Percentiles rank a stretch among this genome's conserved stretches.
Conservation (phyloP, 2,888 invertebrate species). For the Adelphocoris suturalis region DNA sequence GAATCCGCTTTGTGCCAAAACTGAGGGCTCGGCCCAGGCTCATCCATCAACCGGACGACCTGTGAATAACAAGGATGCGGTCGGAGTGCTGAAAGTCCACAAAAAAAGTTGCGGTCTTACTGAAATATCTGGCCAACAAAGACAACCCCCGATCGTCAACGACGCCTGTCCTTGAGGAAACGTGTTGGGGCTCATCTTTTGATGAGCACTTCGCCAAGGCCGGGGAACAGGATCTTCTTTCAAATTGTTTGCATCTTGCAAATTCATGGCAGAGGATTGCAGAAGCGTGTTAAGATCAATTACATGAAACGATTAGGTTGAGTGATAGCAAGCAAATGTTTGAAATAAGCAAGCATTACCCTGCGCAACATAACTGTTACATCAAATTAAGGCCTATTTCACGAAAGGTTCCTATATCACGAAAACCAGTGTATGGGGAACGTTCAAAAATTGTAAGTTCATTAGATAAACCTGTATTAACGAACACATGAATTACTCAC, state of each 20-base stretch:
- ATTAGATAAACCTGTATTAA: no score
- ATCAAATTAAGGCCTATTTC: no score
- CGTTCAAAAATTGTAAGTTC: no score
- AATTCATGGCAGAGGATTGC: no score
- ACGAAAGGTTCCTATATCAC: no score
- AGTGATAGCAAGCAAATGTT: no score
- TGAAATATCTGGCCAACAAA: not conserved
- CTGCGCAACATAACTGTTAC: no score
- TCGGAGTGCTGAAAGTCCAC: not conserved
- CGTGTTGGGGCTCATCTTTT: not conserved
- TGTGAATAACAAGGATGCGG: constrained; percentile 12
- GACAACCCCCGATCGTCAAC: not conserved
- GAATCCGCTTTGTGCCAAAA: not conserved
- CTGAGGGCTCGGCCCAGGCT: not conserved
- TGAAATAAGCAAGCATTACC: no score
- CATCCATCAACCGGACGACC: not conserved
- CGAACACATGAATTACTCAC: no score
- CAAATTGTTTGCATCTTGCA: not conserved
- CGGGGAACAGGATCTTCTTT: constrained; percentile 6
- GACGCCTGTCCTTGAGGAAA: not conserved
- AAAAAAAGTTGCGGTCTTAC: constrained; percentile 19
- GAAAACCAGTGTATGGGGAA: no score
- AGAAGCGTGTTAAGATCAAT: no score
- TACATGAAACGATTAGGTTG: no score
- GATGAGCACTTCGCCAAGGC: not conserved